Percentiles rank a stretch among this genome's conserved stretches.
Evolutionary conservation across 2,113 vertebrate species (phyloP).

Genomic region (Trichechus manatus): DNA sequence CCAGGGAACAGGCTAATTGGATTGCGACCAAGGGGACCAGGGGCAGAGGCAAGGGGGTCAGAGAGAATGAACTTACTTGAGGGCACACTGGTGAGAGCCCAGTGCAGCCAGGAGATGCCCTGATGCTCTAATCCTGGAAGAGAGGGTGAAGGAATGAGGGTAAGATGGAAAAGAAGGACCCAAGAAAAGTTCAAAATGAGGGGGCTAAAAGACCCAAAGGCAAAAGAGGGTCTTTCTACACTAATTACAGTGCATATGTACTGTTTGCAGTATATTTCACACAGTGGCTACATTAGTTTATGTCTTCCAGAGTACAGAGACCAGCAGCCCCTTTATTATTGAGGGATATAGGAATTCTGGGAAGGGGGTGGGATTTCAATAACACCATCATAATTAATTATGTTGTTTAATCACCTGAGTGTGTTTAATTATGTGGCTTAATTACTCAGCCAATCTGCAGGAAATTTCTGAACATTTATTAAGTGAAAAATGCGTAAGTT

Average conservation of each 20-base stretch:
- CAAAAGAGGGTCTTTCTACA: background rate
- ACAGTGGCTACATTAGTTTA: background rate
- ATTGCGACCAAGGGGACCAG: accelerated
- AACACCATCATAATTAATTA: constrained; percentile 26
- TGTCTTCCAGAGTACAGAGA: background rate
- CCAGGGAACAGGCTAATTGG: background rate
- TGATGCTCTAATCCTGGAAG: background rate
- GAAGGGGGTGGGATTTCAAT: background rate
- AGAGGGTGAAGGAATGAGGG: background rate
- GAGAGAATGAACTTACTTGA: background rate
- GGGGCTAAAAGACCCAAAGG: background rate
- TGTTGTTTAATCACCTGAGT: background rate
- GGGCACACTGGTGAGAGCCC: background rate
- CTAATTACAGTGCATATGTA: accelerated
- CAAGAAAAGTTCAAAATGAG: background rate
- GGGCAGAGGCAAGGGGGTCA: background rate
- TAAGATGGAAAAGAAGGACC: background rate
- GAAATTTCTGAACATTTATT: constrained; percentile 24
- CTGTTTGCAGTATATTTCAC: background rate
- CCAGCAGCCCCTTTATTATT: background rate
- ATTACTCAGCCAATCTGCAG: background rate
- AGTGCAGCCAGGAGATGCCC: no score
- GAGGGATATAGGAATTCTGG: background rate
- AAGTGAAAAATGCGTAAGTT: background rate
- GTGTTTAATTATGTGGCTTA: constrained; percentile 44